A percentile compares a stretch with the other conserved stretches of the same genome.
These are phyloP conservation scores for Catharus minimus DNA, from an alignment of 2,113 vertebrate genomes.

Conservation along the genomic window DNA sequence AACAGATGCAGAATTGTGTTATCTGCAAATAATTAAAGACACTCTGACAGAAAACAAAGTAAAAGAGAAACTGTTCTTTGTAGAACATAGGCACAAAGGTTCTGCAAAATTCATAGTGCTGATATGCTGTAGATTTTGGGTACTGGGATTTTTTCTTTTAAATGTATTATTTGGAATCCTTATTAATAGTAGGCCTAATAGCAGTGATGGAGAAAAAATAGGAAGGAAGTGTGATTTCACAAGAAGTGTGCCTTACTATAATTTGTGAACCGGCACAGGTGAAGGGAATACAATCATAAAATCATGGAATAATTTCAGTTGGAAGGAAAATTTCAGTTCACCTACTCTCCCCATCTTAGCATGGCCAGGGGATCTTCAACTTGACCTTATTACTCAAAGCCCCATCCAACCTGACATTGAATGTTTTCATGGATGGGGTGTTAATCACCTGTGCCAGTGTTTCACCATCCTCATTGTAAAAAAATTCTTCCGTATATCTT, in stretches of 20 bases:
- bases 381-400: background rate
- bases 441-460: background rate
- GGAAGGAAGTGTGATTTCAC: background rate
- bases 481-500: background rate
- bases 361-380: background rate
- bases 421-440: background rate
- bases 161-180: background rate
- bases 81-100: accelerated
- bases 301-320: background rate
- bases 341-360: background rate
- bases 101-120: background rate
- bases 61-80: background rate
- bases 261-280: background rate
- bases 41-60: background rate
- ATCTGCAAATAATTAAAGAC: background rate
- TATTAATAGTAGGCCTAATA: background rate
- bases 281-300: background rate
- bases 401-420: background rate
- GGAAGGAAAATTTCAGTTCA: background rate
- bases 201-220: background rate
- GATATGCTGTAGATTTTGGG: background rate
- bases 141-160: background rate
- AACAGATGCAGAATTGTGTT: background rate
- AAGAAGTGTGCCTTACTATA: background rate
- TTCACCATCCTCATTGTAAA: background rate